Evolutionary conservation across 1,140 invertebrate species (phyloP).

Genomic region (Temnothorax nylanderi): DNA sequence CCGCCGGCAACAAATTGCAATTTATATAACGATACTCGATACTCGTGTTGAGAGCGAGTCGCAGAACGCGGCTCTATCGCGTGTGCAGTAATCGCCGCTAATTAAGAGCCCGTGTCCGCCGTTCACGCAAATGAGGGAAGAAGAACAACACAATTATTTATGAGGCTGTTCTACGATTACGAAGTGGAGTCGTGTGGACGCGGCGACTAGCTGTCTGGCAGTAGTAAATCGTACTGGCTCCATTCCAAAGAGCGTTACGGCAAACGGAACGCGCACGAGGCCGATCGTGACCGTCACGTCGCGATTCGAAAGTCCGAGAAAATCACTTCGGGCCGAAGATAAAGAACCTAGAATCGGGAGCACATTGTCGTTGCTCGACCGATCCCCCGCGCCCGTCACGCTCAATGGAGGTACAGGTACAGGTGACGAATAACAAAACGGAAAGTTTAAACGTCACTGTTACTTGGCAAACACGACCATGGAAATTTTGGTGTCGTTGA

Average conservation of each 20-base stretch:
- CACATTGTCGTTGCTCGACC: background rate
- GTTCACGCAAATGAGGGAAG: background rate
- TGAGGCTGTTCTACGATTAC: constrained; percentile 43
- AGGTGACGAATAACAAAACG: background rate
- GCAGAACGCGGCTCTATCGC: background rate
- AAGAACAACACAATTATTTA: constrained; percentile 43
- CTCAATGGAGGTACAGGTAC: background rate
- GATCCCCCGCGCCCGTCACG: background rate
- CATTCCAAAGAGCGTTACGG: constrained; percentile 41
- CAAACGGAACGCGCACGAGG: background rate
- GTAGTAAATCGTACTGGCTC: constrained; percentile 40
- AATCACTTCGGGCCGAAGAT: background rate
- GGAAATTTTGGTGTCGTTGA: constrained; percentile 1
- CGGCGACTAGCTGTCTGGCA: constrained; percentile 63
- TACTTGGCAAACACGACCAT: constrained; percentile 5
- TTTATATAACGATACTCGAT: constrained; percentile 18
- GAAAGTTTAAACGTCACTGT: constrained; percentile 9
- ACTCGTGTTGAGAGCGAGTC: background rate
- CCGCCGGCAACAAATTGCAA: background rate
- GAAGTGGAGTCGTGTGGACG: constrained; percentile 20
- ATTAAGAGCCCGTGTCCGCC: background rate
- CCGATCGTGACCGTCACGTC: background rate
- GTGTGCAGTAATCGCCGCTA: constrained; percentile 13
- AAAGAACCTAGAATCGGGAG: background rate
- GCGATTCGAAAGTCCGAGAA: constrained; percentile 36